A percentile compares a stretch with the other conserved stretches of the same genome.
Evolutionary conservation across 1,140 invertebrate genomes (phyloP).

Genomic region (Drosophila santomea): DNA sequence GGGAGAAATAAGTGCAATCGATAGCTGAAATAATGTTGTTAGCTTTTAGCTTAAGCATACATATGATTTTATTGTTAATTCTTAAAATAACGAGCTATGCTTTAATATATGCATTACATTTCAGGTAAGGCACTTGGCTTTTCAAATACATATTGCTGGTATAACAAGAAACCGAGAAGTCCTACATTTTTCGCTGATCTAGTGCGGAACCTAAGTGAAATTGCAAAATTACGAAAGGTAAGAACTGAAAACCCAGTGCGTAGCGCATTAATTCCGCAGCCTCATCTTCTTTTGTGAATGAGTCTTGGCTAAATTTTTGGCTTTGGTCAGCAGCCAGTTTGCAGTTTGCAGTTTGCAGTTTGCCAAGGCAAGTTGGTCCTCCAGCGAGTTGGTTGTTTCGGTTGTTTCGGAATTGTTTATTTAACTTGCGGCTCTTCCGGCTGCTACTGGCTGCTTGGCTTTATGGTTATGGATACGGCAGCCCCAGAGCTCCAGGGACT

Average conservation of each 20-base stretch:
- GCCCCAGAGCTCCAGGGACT: constrained; percentile 13
- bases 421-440: constrained; percentile 69
- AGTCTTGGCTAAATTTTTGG: constrained; percentile 29
- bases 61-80: too few relatives aligned
- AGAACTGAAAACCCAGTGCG: constrained; percentile 3
- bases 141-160: neutral
- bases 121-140: neutral
- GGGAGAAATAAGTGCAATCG: too few relatives aligned
- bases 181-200: neutral
- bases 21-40: too few relatives aligned
- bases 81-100: too few relatives aligned
- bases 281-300: constrained; percentile 64
- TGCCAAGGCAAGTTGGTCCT: neutral
- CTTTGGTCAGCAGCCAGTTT: neutral
- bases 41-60: too few relatives aligned
- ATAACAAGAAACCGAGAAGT: neutral
- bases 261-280: constrained; percentile 44
- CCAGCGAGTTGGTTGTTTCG: constrained; percentile 55
- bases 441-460: constrained; percentile 44
- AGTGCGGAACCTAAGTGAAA: neutral
- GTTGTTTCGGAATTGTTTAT: constrained; percentile 73
- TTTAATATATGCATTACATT: neutral
- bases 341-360: too few relatives aligned
- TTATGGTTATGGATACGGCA: constrained; percentile 76
- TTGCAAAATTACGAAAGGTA: neutral